Percentiles rank a stretch among this genome's conserved stretches.
Conservation (phyloP, 2,113 vertebrate species). For the Pseudonaja textilis region DNA sequence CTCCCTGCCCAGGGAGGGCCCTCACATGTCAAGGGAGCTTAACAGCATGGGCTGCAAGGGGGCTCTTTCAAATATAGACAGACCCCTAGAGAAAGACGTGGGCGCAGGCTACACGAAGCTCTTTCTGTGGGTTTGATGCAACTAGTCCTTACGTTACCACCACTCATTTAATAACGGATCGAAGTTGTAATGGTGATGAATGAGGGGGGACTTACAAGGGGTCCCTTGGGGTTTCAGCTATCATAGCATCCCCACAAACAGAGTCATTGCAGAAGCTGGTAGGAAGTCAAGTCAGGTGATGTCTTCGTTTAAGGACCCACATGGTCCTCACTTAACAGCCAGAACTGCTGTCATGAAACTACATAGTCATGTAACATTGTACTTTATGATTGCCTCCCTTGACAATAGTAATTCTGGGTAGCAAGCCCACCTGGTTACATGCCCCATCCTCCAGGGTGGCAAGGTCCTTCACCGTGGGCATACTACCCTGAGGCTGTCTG, state of each 20-base stretch:
- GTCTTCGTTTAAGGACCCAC: background rate
- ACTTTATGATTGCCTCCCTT: background rate
- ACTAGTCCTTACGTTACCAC: background rate
- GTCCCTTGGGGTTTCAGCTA: background rate
- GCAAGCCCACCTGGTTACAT: no score
- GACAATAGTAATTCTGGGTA: background rate
- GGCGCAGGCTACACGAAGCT: background rate
- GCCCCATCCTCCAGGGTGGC: no score
- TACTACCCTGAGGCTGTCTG: no score
- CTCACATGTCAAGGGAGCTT: background rate
- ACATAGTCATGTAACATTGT: background rate
- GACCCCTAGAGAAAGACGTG: background rate
- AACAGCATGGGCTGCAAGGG: background rate
- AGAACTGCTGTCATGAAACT: background rate
- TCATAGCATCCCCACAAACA: background rate
- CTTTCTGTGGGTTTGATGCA: background rate
- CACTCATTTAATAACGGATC: background rate
- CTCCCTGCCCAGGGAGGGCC: no score
- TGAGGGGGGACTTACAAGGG: background rate
- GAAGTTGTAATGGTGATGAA: background rate
- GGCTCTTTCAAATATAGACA: background rate
- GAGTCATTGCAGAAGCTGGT: background rate
- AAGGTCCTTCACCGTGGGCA: no score
- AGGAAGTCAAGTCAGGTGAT: background rate
- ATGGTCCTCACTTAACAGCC: background rate